Base-by-base conservation (phyloP, 2,797 vertebrate genomes). In the Peromyscus attwateri region DNA sequence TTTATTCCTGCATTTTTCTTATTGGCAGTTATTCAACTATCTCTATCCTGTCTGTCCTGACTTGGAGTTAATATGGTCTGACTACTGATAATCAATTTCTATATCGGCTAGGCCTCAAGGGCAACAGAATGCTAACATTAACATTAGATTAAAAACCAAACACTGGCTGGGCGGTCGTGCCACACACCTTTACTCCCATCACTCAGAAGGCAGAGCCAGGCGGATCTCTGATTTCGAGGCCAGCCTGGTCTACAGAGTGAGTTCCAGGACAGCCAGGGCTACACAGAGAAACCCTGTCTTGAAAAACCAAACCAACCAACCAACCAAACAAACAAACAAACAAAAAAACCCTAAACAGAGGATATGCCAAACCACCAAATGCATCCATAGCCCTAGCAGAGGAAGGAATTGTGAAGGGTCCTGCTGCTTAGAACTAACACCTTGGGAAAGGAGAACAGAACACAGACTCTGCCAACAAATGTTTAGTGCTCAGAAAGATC, bases 1-100 rank as follows among this genome's bases (percentile, higher is more conserved):
- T 90, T 95, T 57, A 64, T 64, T 79, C 87, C 21, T 82, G 19
- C 31, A 27, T 95, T 94, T 92, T 29, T 85, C 60, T 94, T 60
- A 31, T 52, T 21, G 31, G 4, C 55, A 77, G n/a, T 25, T 80
- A 1, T 29, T 91, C 80, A 62, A 43, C 57, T 66, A 13, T 49
- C 79, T 89, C 52, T 68, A 46, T 70, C 49, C 75, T 76, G 43
- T 94, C 73, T 94, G 81, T 82, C 31, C n/a, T 57, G 92, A 83
- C 68, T 76, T 92, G 92, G 40, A 96, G 87, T 87, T 60, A 89
- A 70, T 37, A 89, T 37, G 31, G 29, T 70, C 75, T 12, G 2
- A 40, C 3, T 37, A 52, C 70, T 29, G 23, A 80, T 92, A 73
- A 88, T 88, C 90, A 66, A 85, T 92, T 95, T 91, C 66, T 71